phyloP scores from a whole-genome alignment of 2,888 invertebrate species.

The Ennomos quercinarius region DNA sequence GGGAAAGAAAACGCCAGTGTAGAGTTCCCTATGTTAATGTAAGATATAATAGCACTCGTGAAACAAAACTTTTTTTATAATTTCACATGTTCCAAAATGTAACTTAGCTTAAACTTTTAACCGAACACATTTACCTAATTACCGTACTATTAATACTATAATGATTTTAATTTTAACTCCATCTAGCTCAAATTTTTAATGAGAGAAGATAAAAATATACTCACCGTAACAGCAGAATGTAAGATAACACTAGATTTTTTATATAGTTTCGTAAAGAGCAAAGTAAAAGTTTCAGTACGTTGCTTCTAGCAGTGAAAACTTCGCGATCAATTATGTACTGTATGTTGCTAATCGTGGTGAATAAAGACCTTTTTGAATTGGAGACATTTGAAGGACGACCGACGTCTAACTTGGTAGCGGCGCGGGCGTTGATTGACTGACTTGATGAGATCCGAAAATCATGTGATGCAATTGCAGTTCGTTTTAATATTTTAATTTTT shows the following conservation, averaged over 20 bases:
- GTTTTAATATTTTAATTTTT: too few relatives aligned
- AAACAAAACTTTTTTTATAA: too few relatives aligned
- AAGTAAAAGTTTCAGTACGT: slow-evolving; percentile 19
- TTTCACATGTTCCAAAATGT: neutral
- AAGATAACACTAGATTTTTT: slow-evolving; percentile 26
- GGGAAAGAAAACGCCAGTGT: too few relatives aligned
- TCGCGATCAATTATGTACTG: neutral
- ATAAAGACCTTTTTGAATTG: neutral
- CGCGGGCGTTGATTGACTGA: too few relatives aligned
- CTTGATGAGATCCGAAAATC: too few relatives aligned
- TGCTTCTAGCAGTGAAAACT: slow-evolving; percentile 11
- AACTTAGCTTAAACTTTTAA: slow-evolving; percentile 5
- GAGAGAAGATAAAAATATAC: slow-evolving; percentile 30
- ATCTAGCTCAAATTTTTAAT: slow-evolving; percentile 26
- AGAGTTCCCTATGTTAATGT: too few relatives aligned
- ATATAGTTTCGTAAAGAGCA: slow-evolving; percentile 26
- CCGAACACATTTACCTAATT: slow-evolving; percentile 22
- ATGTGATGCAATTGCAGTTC: too few relatives aligned
- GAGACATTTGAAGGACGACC: too few relatives aligned
- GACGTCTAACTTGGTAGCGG: too few relatives aligned
- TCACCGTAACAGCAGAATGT: slow-evolving; percentile 28
- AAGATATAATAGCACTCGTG: too few relatives aligned
- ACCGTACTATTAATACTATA: slow-evolving; percentile 24
- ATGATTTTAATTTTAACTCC: slow-evolving; percentile 37
- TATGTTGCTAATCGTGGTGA: neutral